Evolutionary conservation across 2,888 invertebrate genomes (phyloP), one percentile per base, ranked within the genome.

Genomic region (Volucella inflata): DNA sequence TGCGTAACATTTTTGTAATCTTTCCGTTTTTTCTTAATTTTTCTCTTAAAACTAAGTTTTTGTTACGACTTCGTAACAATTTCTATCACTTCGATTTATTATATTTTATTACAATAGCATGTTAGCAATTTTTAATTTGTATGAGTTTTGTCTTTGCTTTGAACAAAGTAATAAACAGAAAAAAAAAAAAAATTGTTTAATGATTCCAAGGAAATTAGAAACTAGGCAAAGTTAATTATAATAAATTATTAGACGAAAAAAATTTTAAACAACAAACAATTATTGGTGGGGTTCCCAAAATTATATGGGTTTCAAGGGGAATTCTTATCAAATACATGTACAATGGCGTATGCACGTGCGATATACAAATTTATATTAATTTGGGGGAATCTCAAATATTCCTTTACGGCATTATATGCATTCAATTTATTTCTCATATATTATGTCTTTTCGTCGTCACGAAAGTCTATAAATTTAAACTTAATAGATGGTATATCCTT

Each of bases 201-300:
- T 70, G 51, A 71, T 1, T 30, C 6, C 30, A 30, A 30, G 30
- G 6, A 6, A 59, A 3, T 38, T 12, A 50, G 21, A 50, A 40
- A 36, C 16, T 6, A 71, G n/a, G 40, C 10, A 36, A 65, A 40
- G 78, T 74, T 44, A 83, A 62, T 67, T 83, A 83, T 17, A 78
- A 83, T 83, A 83, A 78, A 68, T 78, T 68, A 83, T 50, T 67
- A 67, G 40, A 77, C 57, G 48, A n/a, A 30, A 30, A 38, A 51
- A 65, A 64, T 44, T 46, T 70, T 16, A 79, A 53, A 60, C 14
- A 74, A 67, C 38, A 67, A 53, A 36, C 9, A 62, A 51, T 71
- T 51, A 78, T 83, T 83, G 83, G 83, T 83, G 83, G 83, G 83
- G 72, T 55, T 74, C 78, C 68, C 62, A 68, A 48, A 67, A 48